Conservation (phyloP, 2,888 invertebrate genomes). For the Nomada lathburiana region DNA sequence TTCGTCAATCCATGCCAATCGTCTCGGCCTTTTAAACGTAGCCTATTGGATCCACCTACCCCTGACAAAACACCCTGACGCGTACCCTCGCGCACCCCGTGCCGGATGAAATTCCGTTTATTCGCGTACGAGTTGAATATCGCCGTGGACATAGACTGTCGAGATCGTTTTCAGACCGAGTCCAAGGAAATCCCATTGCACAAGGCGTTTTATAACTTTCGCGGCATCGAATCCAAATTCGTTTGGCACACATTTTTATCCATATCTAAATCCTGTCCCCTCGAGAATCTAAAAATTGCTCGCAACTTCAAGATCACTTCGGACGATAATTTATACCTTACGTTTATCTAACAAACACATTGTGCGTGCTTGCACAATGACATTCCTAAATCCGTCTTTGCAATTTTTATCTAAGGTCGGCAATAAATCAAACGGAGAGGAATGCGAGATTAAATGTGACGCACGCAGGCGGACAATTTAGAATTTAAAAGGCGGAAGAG, state of each 20-base stretch:
- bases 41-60: constrained; percentile 16
- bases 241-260: background rate
- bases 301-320: background rate
- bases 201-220: constrained; percentile 8
- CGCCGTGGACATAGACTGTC: background rate
- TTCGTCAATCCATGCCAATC: constrained; percentile 42
- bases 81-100: constrained; percentile 7
- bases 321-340: too few relatives aligned
- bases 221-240: background rate
- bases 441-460: background rate
- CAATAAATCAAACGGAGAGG: background rate
- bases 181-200: constrained; percentile 25
- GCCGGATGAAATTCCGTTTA: constrained; percentile 30
- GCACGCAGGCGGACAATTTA: background rate
- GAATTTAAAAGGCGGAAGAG: too few relatives aligned
- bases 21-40: constrained; percentile 16
- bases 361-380: too few relatives aligned
- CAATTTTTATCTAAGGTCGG: constrained; percentile 8
- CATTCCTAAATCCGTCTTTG: background rate
- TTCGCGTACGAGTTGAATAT: constrained; percentile 23
- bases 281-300: background rate
- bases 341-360: too few relatives aligned
- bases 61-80: constrained; percentile 12
- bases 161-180: constrained; percentile 48
- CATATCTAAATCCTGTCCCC: background rate